Evolutionary conservation across 37 sponge, comb jelly and placozoan species (phyloP), one percentile per base, ranked within the genome.

Genomic region (Agelas oroides): DNA sequence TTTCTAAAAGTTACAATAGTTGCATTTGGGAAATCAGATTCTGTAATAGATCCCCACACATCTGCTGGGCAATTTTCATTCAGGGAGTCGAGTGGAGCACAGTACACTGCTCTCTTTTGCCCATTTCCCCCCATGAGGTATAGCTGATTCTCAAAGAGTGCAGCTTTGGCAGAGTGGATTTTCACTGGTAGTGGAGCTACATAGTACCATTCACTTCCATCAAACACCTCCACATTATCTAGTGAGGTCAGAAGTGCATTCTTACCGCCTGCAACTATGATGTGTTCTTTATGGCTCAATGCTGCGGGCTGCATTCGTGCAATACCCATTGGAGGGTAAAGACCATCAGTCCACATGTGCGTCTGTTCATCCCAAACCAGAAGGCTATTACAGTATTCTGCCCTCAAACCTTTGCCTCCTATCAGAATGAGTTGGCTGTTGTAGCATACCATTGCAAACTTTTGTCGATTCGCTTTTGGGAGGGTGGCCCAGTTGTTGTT

Each of bases 251-350:
- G 37, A n/a, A n/a, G n/a, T n/a, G n/a, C n/a, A 28, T 73, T 73
- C 2, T 31, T 38, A 3, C 75, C 75, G 1, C 75, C 75, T 40
- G 75, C 75, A 52, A 73, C 75, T 28, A 40, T 54, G 5, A 73
- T n/a, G 53, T 55, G 39, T 2, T 11, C 40, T 1, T 54, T 54
- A n/a, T 53, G 11, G 23, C 53, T 40, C n/a, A 73, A 53, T 5
- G 53, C 75, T 38, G 75, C 1, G 1, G 75, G n/a, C 30, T 73
- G 75, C 75, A 73, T 73, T 14, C 75, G 75, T 30, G 75, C 54
- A 3, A 31, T 40, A 34, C 30, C 54, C 75, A 73, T 73, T 2
- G 41, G 53, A 6, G 75, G 46, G 18, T 46, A 46, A 8, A 40
- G 53, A 8, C 52, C 35, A 3, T 55, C 53, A 6, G 52, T 36